Evolutionary conservation across 2,797 vertebrate species (phyloP).

Genomic region (Chromis chromis): DNA sequence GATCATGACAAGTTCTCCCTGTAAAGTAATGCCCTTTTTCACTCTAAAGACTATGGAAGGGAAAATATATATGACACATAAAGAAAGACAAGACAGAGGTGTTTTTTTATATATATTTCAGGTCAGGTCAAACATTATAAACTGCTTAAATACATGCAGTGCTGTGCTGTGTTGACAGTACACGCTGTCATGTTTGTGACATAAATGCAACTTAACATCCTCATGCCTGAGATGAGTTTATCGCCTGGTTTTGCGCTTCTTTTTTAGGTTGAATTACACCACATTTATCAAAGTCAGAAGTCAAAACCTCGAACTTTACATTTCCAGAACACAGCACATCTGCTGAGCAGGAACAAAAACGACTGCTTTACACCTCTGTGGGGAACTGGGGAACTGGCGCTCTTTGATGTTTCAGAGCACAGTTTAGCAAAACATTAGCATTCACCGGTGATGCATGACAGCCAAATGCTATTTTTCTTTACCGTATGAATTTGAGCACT

Average conservation of each 20-base stretch:
- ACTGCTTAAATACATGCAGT: background rate
- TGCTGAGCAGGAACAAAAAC: conserved; percentile 60
- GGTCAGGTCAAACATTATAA: background rate
- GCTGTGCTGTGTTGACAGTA: background rate
- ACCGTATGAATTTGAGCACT: conserved; percentile 52
- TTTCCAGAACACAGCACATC: conserved; percentile 51
- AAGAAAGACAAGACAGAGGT: background rate
- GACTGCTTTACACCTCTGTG: conserved; percentile 44
- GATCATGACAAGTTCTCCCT: background rate
- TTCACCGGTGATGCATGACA: conserved; percentile 66
- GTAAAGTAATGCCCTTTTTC: background rate
- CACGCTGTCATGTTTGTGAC: background rate
- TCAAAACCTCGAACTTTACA: conserved; percentile 40
- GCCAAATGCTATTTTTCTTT: conserved; percentile 62
- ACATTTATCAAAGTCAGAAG: conserved; percentile 60
- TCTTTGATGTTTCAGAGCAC: conserved; percentile 57
- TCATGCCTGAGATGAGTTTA: conserved; percentile 28
- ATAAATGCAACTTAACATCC: conserved; percentile 8
- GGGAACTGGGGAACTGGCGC: conserved; percentile 30
- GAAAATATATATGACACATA: background rate
- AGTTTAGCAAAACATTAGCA: conserved; percentile 77
- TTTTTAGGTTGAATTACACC: conserved; percentile 22
- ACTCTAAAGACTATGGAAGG: background rate
- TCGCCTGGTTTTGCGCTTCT: conserved; percentile 21
- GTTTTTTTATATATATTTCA: background rate